phyloP scores from a whole-genome alignment of 1,140 invertebrate species.

The Laupala kohalensis region DNA sequence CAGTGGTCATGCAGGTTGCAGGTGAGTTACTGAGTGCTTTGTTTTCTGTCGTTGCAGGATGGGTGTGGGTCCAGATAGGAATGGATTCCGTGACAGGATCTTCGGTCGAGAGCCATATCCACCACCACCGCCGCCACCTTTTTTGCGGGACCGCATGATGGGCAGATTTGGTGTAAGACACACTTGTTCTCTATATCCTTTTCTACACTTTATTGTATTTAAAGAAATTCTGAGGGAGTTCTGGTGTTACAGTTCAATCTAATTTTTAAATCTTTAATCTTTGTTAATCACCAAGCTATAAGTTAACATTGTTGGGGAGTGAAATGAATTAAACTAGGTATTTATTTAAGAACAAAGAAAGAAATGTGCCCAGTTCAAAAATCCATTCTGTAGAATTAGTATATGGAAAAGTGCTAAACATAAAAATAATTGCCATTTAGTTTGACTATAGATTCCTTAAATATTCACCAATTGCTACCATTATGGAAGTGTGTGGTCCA shows the following conservation, averaged over 20 bases:
- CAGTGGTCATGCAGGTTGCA: not conserved
- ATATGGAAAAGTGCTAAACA: too few relatives aligned
- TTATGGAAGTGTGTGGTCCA: too few relatives aligned
- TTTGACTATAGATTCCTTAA: too few relatives aligned
- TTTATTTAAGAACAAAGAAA: too few relatives aligned
- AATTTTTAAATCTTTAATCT: not conserved
- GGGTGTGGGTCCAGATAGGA: conserved; percentile 39
- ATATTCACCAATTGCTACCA: too few relatives aligned
- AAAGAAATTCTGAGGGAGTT: not conserved
- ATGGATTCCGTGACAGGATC: conserved; percentile 60
- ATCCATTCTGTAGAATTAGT: too few relatives aligned
- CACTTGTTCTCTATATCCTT: not conserved
- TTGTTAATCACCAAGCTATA: not conserved
- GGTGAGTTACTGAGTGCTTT: not conserved
- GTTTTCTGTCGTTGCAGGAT: not conserved
- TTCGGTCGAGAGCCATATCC: conserved; percentile 71
- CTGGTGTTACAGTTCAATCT: not conserved
- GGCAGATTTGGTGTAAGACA: conserved; percentile 64
- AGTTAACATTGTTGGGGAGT: not conserved
- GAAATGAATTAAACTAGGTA: too few relatives aligned
- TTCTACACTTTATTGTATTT: not conserved
- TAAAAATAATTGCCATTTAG: too few relatives aligned
- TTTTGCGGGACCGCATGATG: conserved; percentile 74
- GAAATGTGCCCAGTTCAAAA: too few relatives aligned
- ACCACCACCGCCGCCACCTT: conserved; percentile 56